Conservation (phyloP, 2,797 vertebrate species). For the Salarias fasciatus region DNA sequence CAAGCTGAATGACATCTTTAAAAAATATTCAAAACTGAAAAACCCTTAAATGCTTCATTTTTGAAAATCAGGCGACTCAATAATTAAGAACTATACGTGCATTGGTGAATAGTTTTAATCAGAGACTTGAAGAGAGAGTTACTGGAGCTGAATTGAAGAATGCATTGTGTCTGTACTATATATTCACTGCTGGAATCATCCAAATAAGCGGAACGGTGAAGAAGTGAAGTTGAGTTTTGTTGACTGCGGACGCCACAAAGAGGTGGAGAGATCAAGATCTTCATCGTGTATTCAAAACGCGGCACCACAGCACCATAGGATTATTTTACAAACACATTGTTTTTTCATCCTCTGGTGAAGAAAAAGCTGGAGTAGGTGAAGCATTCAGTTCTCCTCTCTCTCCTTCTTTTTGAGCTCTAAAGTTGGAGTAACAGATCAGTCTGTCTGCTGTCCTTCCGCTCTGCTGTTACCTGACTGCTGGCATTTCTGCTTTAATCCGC, state of each 20-base stretch:
- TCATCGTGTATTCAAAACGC: too few species aligned
- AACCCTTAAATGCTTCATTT: neutral
- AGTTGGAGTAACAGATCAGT: neutral
- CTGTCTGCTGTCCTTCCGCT: constrained; percentile 19
- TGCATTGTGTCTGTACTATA: too few species aligned
- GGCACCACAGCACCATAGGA: too few species aligned
- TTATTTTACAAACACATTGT: neutral
- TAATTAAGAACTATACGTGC: neutral
- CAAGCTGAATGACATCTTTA: neutral
- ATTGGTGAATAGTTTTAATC: neutral
- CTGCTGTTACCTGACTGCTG: constrained; percentile 56
- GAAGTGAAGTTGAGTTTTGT: too few species aligned
- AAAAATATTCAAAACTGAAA: constrained; percentile 35
- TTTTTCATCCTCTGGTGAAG: neutral
- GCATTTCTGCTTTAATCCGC: constrained; percentile 50
- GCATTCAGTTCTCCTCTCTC: constrained; percentile 12
- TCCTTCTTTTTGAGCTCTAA: constrained; percentile 37
- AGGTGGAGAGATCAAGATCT: constrained; percentile 24
- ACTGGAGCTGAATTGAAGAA: neutral
- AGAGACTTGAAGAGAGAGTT: constrained; percentile 22
- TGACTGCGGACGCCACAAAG: constrained; percentile 19
- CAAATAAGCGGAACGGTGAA: constrained; percentile 6
- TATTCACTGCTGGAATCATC: too few species aligned
- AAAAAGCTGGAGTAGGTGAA: neutral
- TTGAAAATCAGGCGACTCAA: neutral